A percentile compares a stretch with the other conserved stretches of the same genome.
These are phyloP conservation scores for Drosophila algonquin DNA, from an alignment of 2,888 invertebrate genomes.

Conservation along the genomic window DNA sequence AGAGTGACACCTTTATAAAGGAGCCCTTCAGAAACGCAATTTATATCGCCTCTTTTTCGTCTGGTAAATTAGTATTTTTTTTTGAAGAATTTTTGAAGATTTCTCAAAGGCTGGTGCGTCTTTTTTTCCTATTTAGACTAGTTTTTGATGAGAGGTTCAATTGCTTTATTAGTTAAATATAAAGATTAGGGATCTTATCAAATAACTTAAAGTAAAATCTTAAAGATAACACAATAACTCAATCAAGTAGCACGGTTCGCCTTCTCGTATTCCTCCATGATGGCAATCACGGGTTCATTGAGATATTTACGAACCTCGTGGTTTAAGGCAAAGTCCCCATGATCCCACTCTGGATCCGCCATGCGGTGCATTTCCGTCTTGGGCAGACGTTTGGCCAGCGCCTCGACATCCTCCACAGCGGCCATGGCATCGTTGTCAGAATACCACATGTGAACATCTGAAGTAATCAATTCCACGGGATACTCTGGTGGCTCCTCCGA, in stretches of 20 bases:
- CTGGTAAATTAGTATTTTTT: too few species aligned
- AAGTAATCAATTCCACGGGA: conserved; percentile 61
- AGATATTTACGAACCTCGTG: conserved; percentile 54
- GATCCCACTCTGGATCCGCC: conserved; percentile 66
- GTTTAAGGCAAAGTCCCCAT: conserved; percentile 64
- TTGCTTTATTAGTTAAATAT: not conserved
- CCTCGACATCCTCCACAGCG: conserved; percentile 70
- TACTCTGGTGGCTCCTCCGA: conserved; percentile 69
- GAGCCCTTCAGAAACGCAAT: not conserved
- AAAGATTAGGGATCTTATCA: conserved; percentile 2
- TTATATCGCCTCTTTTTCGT: not conserved
- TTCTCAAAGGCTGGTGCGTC: not conserved
- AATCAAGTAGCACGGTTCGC: conserved; percentile 25
- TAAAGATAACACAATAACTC: not conserved
- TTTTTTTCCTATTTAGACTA: not conserved
- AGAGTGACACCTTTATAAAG: not conserved
- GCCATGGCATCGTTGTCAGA: conserved; percentile 71
- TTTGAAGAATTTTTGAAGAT: not conserved
- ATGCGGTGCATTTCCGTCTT: conserved; percentile 62
- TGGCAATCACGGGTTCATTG: conserved; percentile 67
- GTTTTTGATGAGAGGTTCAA: not conserved
- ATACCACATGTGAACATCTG: conserved; percentile 72
- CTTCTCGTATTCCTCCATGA: conserved; percentile 64
- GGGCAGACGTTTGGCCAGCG: conserved; percentile 57
- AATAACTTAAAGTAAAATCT: conserved; percentile 18